A percentile compares a stretch with the other conserved stretches of the same genome.
Evolutionary conservation across 2,888 invertebrate species (phyloP).

Genomic region (Cheilosia grossa): DNA sequence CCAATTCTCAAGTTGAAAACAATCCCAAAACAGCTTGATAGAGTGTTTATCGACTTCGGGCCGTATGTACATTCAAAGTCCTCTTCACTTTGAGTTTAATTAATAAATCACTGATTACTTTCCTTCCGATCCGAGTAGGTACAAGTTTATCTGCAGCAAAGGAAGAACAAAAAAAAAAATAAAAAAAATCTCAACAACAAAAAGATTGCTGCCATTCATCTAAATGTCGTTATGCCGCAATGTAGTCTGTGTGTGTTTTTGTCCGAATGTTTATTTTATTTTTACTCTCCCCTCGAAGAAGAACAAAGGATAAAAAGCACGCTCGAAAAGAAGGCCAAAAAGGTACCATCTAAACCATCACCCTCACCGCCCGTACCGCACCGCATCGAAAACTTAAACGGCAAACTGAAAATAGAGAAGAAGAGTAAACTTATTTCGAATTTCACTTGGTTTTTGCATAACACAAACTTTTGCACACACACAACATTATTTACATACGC

Average conservation of each 20-base stretch:
- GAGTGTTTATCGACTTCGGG: too few relatives aligned
- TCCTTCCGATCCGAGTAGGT: not conserved
- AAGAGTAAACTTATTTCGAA: slow-evolving; percentile 47
- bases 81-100: slow-evolving; percentile 7
- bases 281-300: slow-evolving; percentile 10
- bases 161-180: not conserved
- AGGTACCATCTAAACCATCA: not conserved
- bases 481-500: slow-evolving; percentile 6
- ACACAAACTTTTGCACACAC: slow-evolving; percentile 32
- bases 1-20: too few relatives aligned
- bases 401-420: slow-evolving; percentile 41
- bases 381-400: slow-evolving; percentile 15
- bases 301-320: slow-evolving; percentile 26
- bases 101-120: slow-evolving; percentile 14
- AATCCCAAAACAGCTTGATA: too few relatives aligned
- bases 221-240: slow-evolving; percentile 39
- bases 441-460: slow-evolving; percentile 46
- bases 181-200: not conserved
- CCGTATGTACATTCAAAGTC: too few relatives aligned
- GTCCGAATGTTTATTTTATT: slow-evolving; percentile 25
- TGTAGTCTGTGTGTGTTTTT: slow-evolving; percentile 21
- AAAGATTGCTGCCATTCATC: slow-evolving; percentile 35
- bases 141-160: not conserved
- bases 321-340: slow-evolving; percentile 5
- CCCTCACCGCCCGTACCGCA: not conserved